phyloP scores from a whole-genome alignment of 2,797 vertebrate species.

The Myiotriccus ornatus region DNA sequence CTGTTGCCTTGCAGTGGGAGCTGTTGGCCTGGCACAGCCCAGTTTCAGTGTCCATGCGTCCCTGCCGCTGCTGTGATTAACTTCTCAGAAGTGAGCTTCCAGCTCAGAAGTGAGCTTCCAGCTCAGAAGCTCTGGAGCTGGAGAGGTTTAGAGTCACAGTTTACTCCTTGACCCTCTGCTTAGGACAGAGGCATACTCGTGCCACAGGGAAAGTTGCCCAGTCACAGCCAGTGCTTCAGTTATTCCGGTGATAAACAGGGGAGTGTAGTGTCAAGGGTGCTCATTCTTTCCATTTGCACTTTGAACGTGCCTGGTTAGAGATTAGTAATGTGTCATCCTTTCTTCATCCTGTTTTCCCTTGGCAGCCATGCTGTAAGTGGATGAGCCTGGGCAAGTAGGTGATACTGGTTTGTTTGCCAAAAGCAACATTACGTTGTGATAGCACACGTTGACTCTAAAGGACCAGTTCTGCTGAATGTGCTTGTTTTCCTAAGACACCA shows the following conservation, averaged over 20 bases:
- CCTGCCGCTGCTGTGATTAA: not conserved
- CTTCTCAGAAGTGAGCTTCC: not conserved
- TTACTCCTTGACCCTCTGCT: not conserved
- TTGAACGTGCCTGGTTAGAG: slow-evolving; percentile 9
- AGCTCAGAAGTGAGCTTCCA: not conserved
- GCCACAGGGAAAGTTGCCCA: not conserved
- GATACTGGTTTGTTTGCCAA: slow-evolving; percentile 48
- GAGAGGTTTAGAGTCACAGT: not conserved
- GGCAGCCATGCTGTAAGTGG: slow-evolving; percentile 16
- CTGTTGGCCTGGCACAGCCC: not conserved
- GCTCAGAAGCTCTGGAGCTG: not conserved
- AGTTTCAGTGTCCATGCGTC: not conserved
- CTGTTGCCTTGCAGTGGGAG: not conserved
- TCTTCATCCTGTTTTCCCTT: slow-evolving; percentile 50
- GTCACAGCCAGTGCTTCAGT: not conserved
- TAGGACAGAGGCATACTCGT: not conserved
- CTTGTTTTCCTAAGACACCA: slow-evolving; percentile 10
- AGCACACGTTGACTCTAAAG: not conserved
- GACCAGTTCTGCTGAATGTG: not conserved
- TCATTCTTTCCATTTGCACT: slow-evolving; percentile 51
- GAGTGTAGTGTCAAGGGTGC: slow-evolving; percentile 6
- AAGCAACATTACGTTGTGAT: not conserved
- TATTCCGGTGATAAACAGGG: not conserved
- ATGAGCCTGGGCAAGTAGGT: slow-evolving; percentile 43
- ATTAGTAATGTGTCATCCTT: slow-evolving; percentile 46